Percentiles rank a stretch among this genome's conserved stretches.
These are phyloP conservation scores for Biston stratarius DNA, from an alignment of 2,888 invertebrate genomes.

Conservation along the genomic window DNA sequence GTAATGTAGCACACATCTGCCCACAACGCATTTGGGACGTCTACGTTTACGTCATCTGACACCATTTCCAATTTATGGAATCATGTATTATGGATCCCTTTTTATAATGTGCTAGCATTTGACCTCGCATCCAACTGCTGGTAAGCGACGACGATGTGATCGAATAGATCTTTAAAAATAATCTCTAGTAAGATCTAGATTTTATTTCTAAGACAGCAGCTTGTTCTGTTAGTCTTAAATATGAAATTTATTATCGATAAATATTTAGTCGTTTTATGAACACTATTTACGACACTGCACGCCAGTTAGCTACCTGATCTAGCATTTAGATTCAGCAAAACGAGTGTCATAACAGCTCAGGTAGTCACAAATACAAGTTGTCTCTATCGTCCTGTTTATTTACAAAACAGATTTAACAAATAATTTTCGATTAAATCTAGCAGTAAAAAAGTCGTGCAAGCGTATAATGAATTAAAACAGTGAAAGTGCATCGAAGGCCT, in stretches of 20 bases:
- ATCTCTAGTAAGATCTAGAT: too few relatives aligned
- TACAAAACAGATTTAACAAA: background rate
- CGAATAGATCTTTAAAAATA: too few relatives aligned
- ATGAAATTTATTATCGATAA: background rate
- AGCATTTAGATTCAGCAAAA: conserved; percentile 9
- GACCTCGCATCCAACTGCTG: too few relatives aligned
- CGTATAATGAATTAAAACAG: conserved; percentile 27
- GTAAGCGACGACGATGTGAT: too few relatives aligned
- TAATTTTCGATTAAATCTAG: background rate
- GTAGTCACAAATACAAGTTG: conserved; percentile 24
- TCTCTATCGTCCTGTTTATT: background rate
- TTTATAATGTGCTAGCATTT: too few relatives aligned
- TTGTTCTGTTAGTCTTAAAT: too few relatives aligned
- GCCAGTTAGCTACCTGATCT: background rate
- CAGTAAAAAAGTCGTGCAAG: background rate
- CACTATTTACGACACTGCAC: background rate
- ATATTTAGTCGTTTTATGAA: background rate
- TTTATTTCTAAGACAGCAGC: too few relatives aligned
- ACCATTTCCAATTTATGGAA: too few relatives aligned
- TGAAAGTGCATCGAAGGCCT: conserved; percentile 39
- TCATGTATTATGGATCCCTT: too few relatives aligned
- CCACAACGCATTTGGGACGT: too few relatives aligned
- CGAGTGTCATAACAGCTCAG: conserved; percentile 8
- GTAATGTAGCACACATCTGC: too few relatives aligned
- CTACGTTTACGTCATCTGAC: too few relatives aligned